Conservation (phyloP, 2,113 vertebrate species). For the Grallaria varia region DNA sequence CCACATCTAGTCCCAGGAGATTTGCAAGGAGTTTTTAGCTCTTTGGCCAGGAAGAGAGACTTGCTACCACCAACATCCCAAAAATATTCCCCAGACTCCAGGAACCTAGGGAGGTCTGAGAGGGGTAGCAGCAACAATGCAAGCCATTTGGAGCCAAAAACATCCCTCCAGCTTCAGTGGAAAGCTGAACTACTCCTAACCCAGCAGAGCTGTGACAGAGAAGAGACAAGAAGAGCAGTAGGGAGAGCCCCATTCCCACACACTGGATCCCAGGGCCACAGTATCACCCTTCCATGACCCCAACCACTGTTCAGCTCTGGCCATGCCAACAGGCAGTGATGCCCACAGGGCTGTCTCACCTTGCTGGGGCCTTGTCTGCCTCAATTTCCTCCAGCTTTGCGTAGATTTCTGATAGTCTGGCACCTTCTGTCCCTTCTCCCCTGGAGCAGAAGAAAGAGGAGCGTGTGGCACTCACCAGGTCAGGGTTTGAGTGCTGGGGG, state of each 20-base stretch:
- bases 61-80: not conserved
- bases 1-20: not conserved
- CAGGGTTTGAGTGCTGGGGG: not conserved
- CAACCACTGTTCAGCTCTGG: not conserved
- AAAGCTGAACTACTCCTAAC: not conserved
- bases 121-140: not conserved
- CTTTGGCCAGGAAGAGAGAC: not conserved
- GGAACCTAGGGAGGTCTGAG: not conserved
- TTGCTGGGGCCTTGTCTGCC: constrained; percentile 94
- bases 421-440: constrained; percentile 83
- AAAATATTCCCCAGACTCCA: not conserved
- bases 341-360: constrained; percentile 72
- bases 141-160: not conserved
- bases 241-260: not conserved
- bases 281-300: not conserved
- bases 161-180: not conserved
- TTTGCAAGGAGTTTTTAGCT: not conserved
- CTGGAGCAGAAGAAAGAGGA: constrained; percentile 64
- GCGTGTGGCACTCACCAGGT: not conserved
- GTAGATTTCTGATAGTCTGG: constrained; percentile 89
- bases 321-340: not conserved
- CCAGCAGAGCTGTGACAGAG: not conserved
- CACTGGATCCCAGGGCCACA: not conserved
- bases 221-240: not conserved
- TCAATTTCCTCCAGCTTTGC: constrained; percentile 94